These are phyloP conservation scores for Frankliniella fusca DNA, from an alignment of 2,888 invertebrate genomes.

Conservation along the genomic window DNA sequence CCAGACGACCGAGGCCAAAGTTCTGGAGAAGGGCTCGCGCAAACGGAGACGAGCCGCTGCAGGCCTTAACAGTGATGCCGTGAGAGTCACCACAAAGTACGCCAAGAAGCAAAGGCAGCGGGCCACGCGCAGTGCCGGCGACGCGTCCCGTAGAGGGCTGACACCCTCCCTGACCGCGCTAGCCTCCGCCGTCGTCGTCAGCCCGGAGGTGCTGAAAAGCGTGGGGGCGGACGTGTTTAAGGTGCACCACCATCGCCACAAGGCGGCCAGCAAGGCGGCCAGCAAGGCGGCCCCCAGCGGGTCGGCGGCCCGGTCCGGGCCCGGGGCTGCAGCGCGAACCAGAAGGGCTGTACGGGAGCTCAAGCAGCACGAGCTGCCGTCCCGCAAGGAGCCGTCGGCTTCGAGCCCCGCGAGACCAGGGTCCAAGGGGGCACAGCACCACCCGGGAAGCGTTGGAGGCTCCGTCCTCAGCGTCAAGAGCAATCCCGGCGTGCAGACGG, in stretches of 20 bases:
- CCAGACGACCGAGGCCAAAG: not conserved
- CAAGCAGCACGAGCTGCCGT: slow-evolving; percentile 10
- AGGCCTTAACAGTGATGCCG: not conserved
- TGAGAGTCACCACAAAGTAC: not conserved
- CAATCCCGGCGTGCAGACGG: not conserved
- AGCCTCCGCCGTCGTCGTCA: not conserved
- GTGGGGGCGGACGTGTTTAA: slow-evolving; percentile 16
- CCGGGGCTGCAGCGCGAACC: not conserved
- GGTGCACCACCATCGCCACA: slow-evolving; percentile 14
- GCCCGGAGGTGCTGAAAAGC: slow-evolving; percentile 17
- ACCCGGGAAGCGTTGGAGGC: not conserved
- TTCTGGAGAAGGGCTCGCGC: not conserved
- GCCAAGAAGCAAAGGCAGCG: not conserved
- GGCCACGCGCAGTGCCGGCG: not conserved
- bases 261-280: not conserved
- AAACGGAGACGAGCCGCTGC: not conserved
- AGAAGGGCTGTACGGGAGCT: not conserved
- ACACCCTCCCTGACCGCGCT: not conserved
- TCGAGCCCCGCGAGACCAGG: not conserved
- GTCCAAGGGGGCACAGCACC: not conserved
- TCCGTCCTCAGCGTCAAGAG: slow-evolving; percentile 15
- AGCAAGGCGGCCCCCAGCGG: not conserved
- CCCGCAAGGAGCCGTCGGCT: not conserved
- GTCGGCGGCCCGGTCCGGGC: not conserved
- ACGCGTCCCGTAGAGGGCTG: not conserved